Evolutionary conservation across 2,797 vertebrate species (phyloP).

Genomic region (Platyrinchus mystaceus): DNA sequence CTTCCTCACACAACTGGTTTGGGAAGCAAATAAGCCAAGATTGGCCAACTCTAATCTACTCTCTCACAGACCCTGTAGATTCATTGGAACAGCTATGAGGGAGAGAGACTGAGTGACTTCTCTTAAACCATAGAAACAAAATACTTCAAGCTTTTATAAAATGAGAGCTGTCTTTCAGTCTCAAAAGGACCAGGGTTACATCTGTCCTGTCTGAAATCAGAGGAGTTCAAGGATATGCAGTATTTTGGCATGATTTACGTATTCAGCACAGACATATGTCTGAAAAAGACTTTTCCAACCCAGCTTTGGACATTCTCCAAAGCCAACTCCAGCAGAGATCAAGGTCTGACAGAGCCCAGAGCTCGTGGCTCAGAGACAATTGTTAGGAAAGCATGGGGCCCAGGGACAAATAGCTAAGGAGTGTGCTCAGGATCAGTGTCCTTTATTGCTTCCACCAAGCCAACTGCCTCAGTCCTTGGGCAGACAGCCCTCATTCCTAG

Average conservation of each 20-base stretch:
- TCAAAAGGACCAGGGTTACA: background rate
- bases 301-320: background rate
- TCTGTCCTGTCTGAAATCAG: background rate
- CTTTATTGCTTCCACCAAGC: background rate
- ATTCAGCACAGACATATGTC: background rate
- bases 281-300: background rate
- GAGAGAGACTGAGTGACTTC: background rate
- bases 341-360: background rate
- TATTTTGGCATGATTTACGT: background rate
- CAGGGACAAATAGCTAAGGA: background rate
- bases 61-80: background rate
- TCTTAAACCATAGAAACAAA: background rate
- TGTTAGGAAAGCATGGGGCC: background rate
- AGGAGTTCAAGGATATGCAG: background rate
- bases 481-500: background rate
- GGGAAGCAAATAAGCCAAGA: background rate
- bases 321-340: background rate
- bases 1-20: background rate
- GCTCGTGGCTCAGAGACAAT: background rate
- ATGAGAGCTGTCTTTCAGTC: background rate
- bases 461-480: background rate
- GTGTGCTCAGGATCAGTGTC: background rate
- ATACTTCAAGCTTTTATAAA: background rate
- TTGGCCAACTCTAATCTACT: accelerated
- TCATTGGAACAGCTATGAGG: background rate